phyloP scores from a whole-genome alignment of 92 coral and sea anemone species.

The Siderastrea siderea region DNA sequence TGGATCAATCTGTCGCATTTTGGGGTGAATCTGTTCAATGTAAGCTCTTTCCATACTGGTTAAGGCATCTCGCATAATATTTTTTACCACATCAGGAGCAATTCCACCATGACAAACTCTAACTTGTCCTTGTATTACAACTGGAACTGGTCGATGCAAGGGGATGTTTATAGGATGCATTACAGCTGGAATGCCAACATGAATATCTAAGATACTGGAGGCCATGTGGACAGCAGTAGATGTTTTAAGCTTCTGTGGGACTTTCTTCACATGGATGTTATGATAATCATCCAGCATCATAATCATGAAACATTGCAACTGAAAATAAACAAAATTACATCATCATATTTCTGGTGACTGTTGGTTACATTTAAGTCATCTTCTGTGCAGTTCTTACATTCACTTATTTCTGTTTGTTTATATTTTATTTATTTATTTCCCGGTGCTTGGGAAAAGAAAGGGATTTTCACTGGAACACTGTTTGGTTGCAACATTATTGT shows the following conservation, averaged over 20 bases:
- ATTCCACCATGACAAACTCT: slow-evolving; percentile 53
- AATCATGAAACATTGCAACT: slow-evolving; percentile 15
- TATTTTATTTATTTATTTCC: not conserved
- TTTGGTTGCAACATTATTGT: not conserved
- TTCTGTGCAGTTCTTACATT: not conserved
- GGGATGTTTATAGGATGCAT: slow-evolving; percentile 17
- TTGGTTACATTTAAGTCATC: not conserved
- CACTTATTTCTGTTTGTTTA: not conserved
- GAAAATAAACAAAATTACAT: slow-evolving; percentile 2
- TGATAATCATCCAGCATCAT: slow-evolving; percentile 52
- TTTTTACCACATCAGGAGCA: slow-evolving; percentile 40
- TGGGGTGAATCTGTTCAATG: slow-evolving; percentile 17
- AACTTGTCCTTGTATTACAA: slow-evolving; percentile 2
- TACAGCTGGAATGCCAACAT: slow-evolving; percentile 36
- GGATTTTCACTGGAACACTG: not conserved
- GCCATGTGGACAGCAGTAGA: slow-evolving; percentile 72
- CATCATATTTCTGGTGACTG: not conserved
- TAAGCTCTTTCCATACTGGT: slow-evolving; percentile 42
- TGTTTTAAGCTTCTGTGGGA: slow-evolving; percentile 37
- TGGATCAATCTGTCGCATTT: slow-evolving; percentile 18
- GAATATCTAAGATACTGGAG: slow-evolving; percentile 56
- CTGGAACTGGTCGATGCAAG: slow-evolving; percentile 25
- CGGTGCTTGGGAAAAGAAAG: too few species aligned
- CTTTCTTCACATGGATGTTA: slow-evolving; percentile 51
- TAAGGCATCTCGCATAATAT: slow-evolving; percentile 32